Evolutionary conservation across 2,888 invertebrate species (phyloP), one percentile per base, ranked within the genome.

Genomic region (Tridacna crocea): DNA sequence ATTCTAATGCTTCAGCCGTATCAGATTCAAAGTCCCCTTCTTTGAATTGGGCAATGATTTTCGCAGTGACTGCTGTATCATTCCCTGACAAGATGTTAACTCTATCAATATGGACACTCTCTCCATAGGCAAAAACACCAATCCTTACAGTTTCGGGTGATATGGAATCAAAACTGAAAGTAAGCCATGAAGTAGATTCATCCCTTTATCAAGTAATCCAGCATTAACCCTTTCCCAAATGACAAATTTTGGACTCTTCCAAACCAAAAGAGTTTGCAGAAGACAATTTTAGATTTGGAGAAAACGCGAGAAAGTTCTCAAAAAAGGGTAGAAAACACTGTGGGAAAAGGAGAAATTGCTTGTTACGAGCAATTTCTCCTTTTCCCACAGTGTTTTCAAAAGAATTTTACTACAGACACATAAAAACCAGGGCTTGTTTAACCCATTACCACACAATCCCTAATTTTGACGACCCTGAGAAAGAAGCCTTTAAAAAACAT

Each of bases 1-100:
- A 22, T 19, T 15, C 27, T n/a, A 83, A 46, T 17, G 76, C 78
- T 22, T 17, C 36, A 10, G 72, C 55, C 17, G 80, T 83, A 10
- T 26, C 36, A 0, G 83, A 78, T 6, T 72, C 72, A 10, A 36
- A 12, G 3, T 24, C 63, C 13, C 22, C 22, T 63, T 24, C 13
- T 13, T 22, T 63, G 24, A 24, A 26, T 63, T n/a, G 22, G 8
- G 36, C 36, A 36, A 10, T 22, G 22, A 19, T 46, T 22, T 10
- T n/a, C 0, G 8, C 60, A 0, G n/a, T 75, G 17, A 47, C 75
- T 61, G 19, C 61, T 75, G 3, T 36, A 36, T 36, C 36, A n/a
- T n/a, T n/a, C n/a, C 51, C 11, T 51, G 51, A 51, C 51, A 51
- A 13, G 51, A 51, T 51, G 51, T 51, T 13, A 51, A 15, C 12